Conservation (phyloP, 2,113 vertebrate species). For the Naja naja region DNA sequence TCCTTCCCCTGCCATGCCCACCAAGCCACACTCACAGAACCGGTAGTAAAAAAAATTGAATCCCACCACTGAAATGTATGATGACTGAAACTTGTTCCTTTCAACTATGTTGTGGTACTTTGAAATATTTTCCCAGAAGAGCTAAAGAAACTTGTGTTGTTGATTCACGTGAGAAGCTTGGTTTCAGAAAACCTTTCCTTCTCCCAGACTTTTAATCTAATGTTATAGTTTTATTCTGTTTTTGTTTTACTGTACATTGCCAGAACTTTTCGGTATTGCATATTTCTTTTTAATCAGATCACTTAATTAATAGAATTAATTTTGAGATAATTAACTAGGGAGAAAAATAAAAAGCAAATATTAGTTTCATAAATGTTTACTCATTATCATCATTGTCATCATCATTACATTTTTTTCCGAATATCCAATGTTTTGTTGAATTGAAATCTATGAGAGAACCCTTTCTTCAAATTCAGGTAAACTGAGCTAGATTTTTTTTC, state of each 20-base stretch:
- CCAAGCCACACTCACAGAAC: too few relatives aligned
- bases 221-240: background rate
- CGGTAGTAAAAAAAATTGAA: too few relatives aligned
- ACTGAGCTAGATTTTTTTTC: background rate
- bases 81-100: background rate
- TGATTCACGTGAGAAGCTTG: background rate
- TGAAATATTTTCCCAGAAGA: background rate
- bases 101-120: background rate
- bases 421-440: background rate
- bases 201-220: background rate
- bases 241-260: background rate
- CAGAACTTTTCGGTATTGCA: background rate
- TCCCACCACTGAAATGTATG: background rate
- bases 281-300: background rate
- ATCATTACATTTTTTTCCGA: background rate
- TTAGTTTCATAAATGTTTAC: background rate
- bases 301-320: background rate
- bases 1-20: too few relatives aligned
- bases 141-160: background rate
- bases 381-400: background rate
- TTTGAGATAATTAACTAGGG: background rate
- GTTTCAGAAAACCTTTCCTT: background rate
- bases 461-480: background rate
- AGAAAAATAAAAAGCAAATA: background rate
- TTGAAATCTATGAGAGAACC: background rate